These are phyloP conservation scores for Sturnira hondurensis DNA, from an alignment of 2,113 vertebrate species.

Conservation along the genomic window DNA sequence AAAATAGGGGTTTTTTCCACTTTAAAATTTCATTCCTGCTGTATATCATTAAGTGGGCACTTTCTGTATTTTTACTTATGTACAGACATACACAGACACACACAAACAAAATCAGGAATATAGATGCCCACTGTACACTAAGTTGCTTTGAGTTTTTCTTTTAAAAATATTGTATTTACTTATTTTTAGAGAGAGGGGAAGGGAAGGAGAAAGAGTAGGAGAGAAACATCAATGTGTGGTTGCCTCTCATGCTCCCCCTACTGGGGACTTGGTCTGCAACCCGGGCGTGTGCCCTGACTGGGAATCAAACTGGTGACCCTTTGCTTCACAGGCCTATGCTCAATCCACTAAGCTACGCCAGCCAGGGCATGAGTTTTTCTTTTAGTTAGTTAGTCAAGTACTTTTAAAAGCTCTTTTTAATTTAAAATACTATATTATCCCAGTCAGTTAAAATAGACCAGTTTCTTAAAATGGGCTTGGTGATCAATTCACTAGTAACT, in stretches of 20 bases:
- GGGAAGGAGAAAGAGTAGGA: no score
- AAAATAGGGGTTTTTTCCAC: neutral
- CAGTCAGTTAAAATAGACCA: neutral
- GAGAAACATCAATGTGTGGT: no score
- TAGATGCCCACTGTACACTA: neutral
- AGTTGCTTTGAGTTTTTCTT: slow-evolving; percentile 21
- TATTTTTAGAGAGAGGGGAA: no score
- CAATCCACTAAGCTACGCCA: no score
- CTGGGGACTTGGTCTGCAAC: no score
- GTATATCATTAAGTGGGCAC: neutral
- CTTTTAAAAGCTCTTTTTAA: neutral
- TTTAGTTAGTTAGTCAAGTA: neutral
- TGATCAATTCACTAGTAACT: neutral
- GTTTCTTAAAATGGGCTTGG: neutral
- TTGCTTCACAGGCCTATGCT: no score
- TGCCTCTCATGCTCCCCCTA: no score
- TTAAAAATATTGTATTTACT: no score
- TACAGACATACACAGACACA: neutral
- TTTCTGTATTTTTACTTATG: neutral
- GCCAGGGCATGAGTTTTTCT: neutral
- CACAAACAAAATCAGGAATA: neutral
- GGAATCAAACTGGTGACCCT: no score
- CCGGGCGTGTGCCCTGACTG: no score
- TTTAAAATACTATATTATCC: neutral
- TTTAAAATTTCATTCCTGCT: neutral